Base-by-base conservation (phyloP, 2,888 invertebrate genomes). In the Clistopyga incitator region DNA sequence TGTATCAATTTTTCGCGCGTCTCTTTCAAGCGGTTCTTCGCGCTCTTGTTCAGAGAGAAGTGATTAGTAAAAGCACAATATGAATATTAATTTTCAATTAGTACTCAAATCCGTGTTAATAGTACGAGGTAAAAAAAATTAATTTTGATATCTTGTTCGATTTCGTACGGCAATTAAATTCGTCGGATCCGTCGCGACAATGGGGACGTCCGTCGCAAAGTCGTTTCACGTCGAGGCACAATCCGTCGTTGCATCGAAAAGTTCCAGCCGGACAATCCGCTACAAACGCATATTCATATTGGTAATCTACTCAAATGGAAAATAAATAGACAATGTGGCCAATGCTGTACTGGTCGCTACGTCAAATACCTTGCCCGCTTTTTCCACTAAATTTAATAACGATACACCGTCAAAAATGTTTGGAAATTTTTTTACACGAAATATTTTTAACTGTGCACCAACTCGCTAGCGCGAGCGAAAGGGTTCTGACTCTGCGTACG, bases 111-210 rank as follows among this genome's bases (percentile, higher is more conserved):
- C 8, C 23, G 20, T 72, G 59, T 83, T 83, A 83, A 79, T 68
- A 42, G 25, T 38, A 20, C 56, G 13, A 68, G 4, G 38, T 29
- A 38, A 29, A 29, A 68, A 50, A 67, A 68, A 67, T 29, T 10
- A 42, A 76, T 80, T 84, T 84, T 70, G 75, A 81, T 71, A 81
- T 77, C 65, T 70, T 77, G 71, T 64, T 71, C 83, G 84, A 65
- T 85, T 68, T 85, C 89, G 87, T 92, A 95, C 95, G 92, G 92
- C 96, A 96, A 85, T 94, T 92, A 47, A 89, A 88, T 93, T 96
- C 96, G 88, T 96, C 96, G 87, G 95, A 95, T 64, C 94, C 93
- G 82, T 94, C 93, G 8, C 90, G 90, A 88, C 96, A 96, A 88
- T 96, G 95, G 29, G 89, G 86, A 18, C 94, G 92, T n/a, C 94